These are phyloP conservation scores for Cyanistes caeruleus DNA, from an alignment of 2,113 vertebrate genomes.

Conservation along the genomic window DNA sequence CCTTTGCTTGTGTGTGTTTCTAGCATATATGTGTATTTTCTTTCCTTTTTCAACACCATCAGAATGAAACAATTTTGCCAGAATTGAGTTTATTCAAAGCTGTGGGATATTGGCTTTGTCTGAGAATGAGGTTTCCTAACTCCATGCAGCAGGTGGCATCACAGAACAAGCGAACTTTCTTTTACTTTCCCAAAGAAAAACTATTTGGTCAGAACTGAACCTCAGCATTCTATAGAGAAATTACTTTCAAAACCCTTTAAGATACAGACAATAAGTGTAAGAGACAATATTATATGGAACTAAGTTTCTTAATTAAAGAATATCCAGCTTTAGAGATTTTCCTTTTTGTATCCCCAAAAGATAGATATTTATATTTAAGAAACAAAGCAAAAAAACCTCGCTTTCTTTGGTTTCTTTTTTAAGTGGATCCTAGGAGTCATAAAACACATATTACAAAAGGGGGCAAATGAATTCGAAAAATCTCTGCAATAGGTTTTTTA, in stretches of 20 bases:
- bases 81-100: not conserved
- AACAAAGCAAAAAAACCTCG: fast-evolving
- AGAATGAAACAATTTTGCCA: not conserved
- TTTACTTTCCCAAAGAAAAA: not conserved
- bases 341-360: not conserved
- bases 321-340: not conserved
- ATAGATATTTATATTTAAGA: not conserved
- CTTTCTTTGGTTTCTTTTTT: not conserved
- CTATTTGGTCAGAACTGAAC: not conserved
- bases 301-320: not conserved
- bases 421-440: not conserved
- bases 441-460: not conserved
- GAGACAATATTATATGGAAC: not conserved
- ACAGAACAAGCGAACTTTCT: slow-evolving; percentile 11
- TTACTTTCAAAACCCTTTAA: not conserved
- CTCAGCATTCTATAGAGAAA: not conserved
- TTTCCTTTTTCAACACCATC: not conserved
- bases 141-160: slow-evolving; percentile 58
- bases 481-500: not conserved
- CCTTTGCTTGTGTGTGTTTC: not conserved
- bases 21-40: not conserved
- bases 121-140: not conserved
- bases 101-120: not conserved
- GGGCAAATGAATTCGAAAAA: not conserved
- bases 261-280: not conserved